Conservation (phyloP, 2,888 invertebrate genomes). For the Eugnorisma glareosa region DNA sequence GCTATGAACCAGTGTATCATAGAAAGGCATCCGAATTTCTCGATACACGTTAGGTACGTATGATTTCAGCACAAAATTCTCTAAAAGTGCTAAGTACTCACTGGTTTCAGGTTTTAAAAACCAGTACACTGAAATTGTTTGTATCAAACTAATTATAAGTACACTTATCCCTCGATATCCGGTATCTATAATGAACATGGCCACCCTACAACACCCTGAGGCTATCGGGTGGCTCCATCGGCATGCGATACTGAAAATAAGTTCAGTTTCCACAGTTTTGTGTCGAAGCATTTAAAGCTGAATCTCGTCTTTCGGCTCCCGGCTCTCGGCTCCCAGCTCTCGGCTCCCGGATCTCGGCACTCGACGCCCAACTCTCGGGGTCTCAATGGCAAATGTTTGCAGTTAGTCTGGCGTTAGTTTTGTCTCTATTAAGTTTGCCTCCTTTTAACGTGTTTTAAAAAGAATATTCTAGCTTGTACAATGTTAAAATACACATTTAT, state of each 20-base stretch:
- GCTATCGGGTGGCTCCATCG: conserved; percentile 50
- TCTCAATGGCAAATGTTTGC: conserved; percentile 52
- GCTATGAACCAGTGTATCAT: too few relatives aligned
- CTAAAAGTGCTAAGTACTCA: neutral
- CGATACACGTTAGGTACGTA: neutral
- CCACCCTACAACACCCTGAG: conserved; percentile 29
- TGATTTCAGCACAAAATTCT: neutral
- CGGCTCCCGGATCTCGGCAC: too few relatives aligned
- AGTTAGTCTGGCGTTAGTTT: conserved; percentile 43
- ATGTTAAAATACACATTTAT: neutral
- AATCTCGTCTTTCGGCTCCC: conserved; percentile 38
- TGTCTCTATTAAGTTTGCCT: conserved; percentile 26
- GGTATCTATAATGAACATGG: conserved; percentile 15
- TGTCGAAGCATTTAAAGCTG: conserved; percentile 57
- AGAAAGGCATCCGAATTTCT: neutral
- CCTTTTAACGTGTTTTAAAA: conserved; percentile 23
- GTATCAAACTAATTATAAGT: neutral
- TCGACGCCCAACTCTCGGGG: neutral
- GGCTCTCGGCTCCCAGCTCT: conserved; percentile 13
- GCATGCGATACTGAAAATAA: conserved; percentile 64
- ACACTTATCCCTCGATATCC: neutral
- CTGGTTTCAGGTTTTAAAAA: neutral
- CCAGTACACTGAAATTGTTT: neutral
- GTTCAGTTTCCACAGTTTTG: conserved; percentile 60
- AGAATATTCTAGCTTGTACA: neutral